Evolutionary conservation across 2,113 vertebrate genomes (phyloP).

Genomic region (Scomber colias): DNA sequence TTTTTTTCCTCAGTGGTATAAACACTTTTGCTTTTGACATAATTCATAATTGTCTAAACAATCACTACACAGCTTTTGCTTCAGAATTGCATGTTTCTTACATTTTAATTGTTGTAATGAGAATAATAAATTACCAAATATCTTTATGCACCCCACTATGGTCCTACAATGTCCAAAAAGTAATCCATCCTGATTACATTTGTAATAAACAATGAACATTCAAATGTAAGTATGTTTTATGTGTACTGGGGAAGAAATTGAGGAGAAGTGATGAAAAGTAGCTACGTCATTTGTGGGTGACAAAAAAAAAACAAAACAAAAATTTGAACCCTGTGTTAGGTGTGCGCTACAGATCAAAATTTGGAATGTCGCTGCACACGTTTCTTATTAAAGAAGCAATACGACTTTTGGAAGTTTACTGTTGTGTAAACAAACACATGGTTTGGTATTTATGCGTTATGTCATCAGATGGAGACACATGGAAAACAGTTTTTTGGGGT

Average conservation of each 20-base stretch:
- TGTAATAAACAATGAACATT: too few species aligned
- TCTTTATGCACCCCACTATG: too few species aligned
- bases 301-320: neutral
- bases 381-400: slow-evolving; percentile 54
- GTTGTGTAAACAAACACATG: slow-evolving; percentile 56
- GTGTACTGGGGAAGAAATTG: too few species aligned
- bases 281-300: slow-evolving; percentile 15
- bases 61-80: neutral
- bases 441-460: slow-evolving; percentile 52
- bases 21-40: neutral
- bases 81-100: too few species aligned
- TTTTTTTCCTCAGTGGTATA: neutral
- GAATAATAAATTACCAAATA: neutral
- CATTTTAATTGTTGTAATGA: too few species aligned
- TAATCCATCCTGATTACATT: neutral
- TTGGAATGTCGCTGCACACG: slow-evolving; percentile 42
- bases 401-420: slow-evolving; percentile 58
- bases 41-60: too few species aligned
- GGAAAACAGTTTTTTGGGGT: slow-evolving; percentile 38
- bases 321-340: neutral
- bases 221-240: too few species aligned
- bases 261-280: slow-evolving; percentile 1
- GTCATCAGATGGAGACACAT: slow-evolving; percentile 58
- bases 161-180: too few species aligned
- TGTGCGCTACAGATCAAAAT: slow-evolving; percentile 49